These are phyloP conservation scores for human (Homo sapiens) DNA, from an alignment of 2,113 vertebrate genomes.

Conservation along the genomic window GRCh38 chr2:141158501-141159000, in stretches of 20 bases:
- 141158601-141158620: not conserved
- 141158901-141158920: not conserved
- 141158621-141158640: not conserved
- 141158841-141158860: not conserved
- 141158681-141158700: not conserved
- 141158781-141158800: not conserved
- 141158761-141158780: not conserved
- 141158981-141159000: not conserved
- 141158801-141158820: not conserved
- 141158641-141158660: not conserved
- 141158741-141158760: not conserved
- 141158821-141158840: not conserved
- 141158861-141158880: not conserved
- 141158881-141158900: not conserved
- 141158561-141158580: not conserved
- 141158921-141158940: not conserved
- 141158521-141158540: not conserved
- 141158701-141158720: not conserved
- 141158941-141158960: not conserved
- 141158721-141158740: not conserved
- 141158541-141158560: not conserved
- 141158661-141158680: not conserved
- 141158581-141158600: slow-evolving; percentile 21
- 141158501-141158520: not conserved
- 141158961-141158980: not conserved